Evolutionary conservation across 2,888 invertebrate species (phyloP), one percentile per base, ranked within the genome.

Genomic region (Drosophila basisetae): DNA sequence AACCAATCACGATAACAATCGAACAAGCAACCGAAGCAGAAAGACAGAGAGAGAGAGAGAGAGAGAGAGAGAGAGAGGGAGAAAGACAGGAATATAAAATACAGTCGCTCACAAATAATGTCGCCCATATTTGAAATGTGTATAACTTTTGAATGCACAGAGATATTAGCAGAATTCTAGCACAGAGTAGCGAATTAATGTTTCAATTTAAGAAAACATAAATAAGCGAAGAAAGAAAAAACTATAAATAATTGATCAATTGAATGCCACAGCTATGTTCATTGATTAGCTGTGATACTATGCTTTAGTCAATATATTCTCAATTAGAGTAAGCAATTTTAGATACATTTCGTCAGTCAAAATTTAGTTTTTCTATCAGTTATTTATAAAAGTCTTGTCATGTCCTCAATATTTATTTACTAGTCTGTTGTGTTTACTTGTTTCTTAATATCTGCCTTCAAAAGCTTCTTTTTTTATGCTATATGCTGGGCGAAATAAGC

Each of bases 1-100:
- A 64, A 55, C 56, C 64, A 73, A 77, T 56, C 30, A 53, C 58
- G 55, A 62, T 41, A 41, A 62, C 52, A 59, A 63, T 50, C 78
- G 47, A 53, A 43, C 41, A 50, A 67, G 47, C 43, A 31, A 28
- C 11, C 11, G 18, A 35, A 10, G n/a, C 22, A n/a, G 22, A n/a
- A 4, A 28, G 9, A 0, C 5, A 2, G 28, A 33, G 41, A 16
- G 18, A 22, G 43, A 28, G 39, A 18, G 39, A 50, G 5, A 22
- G 63, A 25, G 28, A 33, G 41, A 1, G 30, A 5, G 60, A 9
- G 22, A 33, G 25, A 16, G 18, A 22, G 43, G 31, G 39, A 18
- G 39, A 50, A 7, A 22, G 63, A 25, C n/a, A 16, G 72, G 4
- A 43, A 52, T 3, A 47, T 25, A 47, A 16, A 25, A 47, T 25